Evolutionary conservation across 2,888 invertebrate genomes (phyloP), one percentile per base, ranked within the genome.

Genomic region (Dicycla oo): DNA sequence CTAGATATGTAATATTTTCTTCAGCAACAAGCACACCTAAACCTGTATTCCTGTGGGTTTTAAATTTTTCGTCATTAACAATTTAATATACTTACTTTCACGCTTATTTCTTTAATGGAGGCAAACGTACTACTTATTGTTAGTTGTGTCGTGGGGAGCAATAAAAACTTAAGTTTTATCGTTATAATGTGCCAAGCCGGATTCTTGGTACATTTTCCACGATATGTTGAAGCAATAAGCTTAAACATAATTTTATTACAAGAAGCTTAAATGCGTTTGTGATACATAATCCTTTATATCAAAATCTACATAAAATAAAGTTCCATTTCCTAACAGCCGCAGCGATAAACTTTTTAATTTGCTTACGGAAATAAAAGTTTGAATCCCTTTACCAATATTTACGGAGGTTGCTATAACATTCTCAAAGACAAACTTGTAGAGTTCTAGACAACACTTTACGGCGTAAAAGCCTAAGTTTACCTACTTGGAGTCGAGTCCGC

Each of bases 371-470:
- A 79, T 61, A 64, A 49, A 73, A 79, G 81, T 80, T 80, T 83
- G 69, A 84, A 81, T 81, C 67, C 58, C 82, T 66, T 72, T 63
- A 71, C 40, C 65, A 82, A 85, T 83, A 79, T 83, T 83, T 79
- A 76, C 63, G 60, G 65, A 58, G 61, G 73, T 69, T 57, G 74
- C 79, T 80, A 64, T 72, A 84, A 78, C 73, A 75, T 82, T 78
- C 76, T 60, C 78, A 81, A 85, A 77, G 75, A 65, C 75, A 58
- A 86, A 86, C 83, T 83, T 83, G 69, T 78, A 69, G 81, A 86
- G 82, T 83, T 83, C 69, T 78, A 73, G 81, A 82, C 79, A 83
- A 86, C 82, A 83, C 75, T 84, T 80, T 67, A 75, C 70, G 78
- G 75, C 69, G 75, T 81, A 78, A 77, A 80, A 72, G 80, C 73